Percentiles rank a stretch among this genome's conserved stretches.
Evolutionary conservation across 1,140 invertebrate species (phyloP).

Genomic region (Gryon sp.): DNA sequence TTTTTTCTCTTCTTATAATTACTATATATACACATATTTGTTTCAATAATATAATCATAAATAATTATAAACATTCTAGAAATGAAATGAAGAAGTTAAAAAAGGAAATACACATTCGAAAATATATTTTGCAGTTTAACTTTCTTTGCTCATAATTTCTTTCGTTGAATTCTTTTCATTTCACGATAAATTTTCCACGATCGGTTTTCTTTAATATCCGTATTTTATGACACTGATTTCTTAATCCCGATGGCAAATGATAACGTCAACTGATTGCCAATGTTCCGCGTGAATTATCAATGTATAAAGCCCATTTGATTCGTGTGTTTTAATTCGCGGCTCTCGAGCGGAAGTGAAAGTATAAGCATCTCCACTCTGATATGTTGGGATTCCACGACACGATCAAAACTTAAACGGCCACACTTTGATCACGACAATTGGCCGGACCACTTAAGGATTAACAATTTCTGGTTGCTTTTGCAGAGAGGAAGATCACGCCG

Average conservation of each 20-base stretch:
- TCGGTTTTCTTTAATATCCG: not conserved
- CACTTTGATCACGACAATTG: conserved; percentile 28
- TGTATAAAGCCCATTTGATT: conserved; percentile 27
- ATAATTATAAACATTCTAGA: too few relatives aligned
- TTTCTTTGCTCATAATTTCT: too few relatives aligned
- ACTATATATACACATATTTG: too few relatives aligned
- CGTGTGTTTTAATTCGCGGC: conserved; percentile 13
- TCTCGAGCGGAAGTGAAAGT: conserved; percentile 61
- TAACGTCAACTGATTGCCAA: conserved; percentile 38
- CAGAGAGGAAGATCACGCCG: conserved; percentile 72
- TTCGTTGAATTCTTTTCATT: too few relatives aligned
- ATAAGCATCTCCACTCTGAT: conserved; percentile 23
- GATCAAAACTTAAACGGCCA: conserved; percentile 17
- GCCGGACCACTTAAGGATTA: conserved; percentile 23
- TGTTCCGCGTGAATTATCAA: conserved; percentile 44
- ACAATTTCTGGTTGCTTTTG: conserved; percentile 60
- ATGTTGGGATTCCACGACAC: conserved; percentile 29
- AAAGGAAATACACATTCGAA: too few relatives aligned
- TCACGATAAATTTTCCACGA: too few relatives aligned
- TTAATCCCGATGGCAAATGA: conserved; percentile 31
- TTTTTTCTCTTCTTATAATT: too few relatives aligned
- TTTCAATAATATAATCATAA: too few relatives aligned
- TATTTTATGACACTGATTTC: conserved; percentile 30
- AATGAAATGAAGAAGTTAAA: too few relatives aligned
- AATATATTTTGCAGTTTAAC: too few relatives aligned